Base-by-base conservation (phyloP, 2,888 invertebrate genomes). In the Fragum fragum region DNA sequence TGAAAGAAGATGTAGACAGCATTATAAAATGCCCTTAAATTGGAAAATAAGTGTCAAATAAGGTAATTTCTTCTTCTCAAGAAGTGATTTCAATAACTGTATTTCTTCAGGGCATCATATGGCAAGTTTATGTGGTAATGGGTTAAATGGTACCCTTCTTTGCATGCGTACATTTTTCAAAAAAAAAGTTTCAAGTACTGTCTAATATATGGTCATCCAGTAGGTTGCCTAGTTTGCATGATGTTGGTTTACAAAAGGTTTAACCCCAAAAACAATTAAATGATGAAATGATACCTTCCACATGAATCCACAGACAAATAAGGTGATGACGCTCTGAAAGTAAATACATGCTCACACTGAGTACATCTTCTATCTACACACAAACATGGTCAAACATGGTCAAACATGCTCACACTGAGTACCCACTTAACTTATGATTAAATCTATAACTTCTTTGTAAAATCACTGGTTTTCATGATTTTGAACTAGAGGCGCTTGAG, bases 301-400 rank as follows among this genome's bases (percentile, higher is more conserved):
- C 71, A 66, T 6, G 39, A 75, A 32, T 81, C 81, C 79, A 86
- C 86, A 76, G 82, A 83, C 73, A 86, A 76, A 80, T 81, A 86
- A 9, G 86, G 86, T 57, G 86, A 86, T 0, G 86, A 86, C 36
- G 86, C 80, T 83, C 86, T 86, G 86, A 86, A 84, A 84, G 36
- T 69, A 81, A 61, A 83, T 70, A 82, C 85, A 85, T 82, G 85
- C 85, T 75, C 77, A 83, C 75, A 77, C 69, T 73, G 23, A 32
- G 32, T 32, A 63, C 63, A 63, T 28, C 47, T 18, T 18, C 47
- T 47, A 47, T 47, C 47, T 47, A 47, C 47, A 47, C n/a, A 47
- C 14, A 47, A 14, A 47, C 47, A 47, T n/a, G 14, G 47, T 47
- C 47, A 36, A 36, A 36, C 32, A 36, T 36, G 9, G 32, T 36